A percentile compares a stretch with the other conserved stretches of the same genome.
Evolutionary conservation across 2,113 vertebrate genomes (phyloP).

Genomic region (Ginglymostoma cirratum): DNA sequence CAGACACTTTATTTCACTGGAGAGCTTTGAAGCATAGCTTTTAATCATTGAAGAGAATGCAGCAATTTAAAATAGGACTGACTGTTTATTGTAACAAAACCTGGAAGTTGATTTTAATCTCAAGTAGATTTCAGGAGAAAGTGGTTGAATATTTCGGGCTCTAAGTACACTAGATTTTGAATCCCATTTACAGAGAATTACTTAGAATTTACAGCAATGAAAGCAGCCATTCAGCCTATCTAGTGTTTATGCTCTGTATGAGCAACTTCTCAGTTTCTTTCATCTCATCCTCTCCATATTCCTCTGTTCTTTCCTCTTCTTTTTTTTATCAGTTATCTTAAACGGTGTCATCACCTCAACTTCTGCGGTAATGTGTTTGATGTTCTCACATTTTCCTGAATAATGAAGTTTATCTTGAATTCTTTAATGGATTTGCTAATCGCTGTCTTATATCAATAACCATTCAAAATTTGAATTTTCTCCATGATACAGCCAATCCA

Average conservation of each 20-base stretch:
- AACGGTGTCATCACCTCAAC: not conserved
- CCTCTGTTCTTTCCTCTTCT: not conserved
- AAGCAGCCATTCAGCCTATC: not conserved
- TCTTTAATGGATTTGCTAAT: not conserved
- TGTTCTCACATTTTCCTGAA: not conserved
- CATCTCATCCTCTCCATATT: not conserved
- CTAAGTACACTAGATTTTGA: not conserved
- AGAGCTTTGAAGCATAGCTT: not conserved
- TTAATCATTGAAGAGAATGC: not conserved
- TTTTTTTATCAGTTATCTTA: not conserved
- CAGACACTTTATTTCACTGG: not conserved
- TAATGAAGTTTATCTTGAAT: not conserved
- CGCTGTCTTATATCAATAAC: not conserved
- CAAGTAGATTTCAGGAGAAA: not conserved
- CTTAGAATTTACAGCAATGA: not conserved
- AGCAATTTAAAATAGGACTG: not conserved
- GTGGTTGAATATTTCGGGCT: not conserved
- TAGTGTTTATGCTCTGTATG: not conserved
- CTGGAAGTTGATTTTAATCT: not conserved
- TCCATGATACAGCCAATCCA: not conserved
- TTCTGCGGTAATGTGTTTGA: not conserved
- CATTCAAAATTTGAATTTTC: not conserved
- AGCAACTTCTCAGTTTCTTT: not conserved
- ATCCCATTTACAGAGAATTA: not conserved
- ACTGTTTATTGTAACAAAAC: not conserved